These are phyloP conservation scores for Lethrus apterus DNA, from an alignment of 1,140 invertebrate species.

Conservation along the genomic window DNA sequence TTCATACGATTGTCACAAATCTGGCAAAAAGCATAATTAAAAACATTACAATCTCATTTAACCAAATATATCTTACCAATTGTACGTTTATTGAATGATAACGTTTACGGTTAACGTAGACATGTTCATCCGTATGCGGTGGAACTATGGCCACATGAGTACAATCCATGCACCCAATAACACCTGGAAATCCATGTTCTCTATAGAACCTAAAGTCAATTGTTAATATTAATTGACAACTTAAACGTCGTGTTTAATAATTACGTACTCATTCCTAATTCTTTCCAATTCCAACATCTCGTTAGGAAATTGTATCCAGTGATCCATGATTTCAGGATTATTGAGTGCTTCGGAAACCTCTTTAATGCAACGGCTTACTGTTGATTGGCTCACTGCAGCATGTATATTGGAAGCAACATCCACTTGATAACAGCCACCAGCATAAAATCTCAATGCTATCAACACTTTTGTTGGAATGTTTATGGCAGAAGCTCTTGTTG, in stretches of 20 bases:
- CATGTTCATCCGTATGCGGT: conserved; percentile 21
- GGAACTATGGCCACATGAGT: conserved; percentile 30
- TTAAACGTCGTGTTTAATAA: too few species aligned
- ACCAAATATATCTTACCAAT: conserved; percentile 19
- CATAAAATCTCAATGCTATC: too few species aligned
- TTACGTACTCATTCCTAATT: too few species aligned
- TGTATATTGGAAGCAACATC: too few species aligned
- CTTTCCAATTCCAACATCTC: too few species aligned
- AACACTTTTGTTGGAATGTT: too few species aligned
- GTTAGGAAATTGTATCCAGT: neutral
- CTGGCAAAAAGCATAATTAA: conserved; percentile 27
- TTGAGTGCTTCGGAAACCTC: neutral
- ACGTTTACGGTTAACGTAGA: conserved; percentile 35
- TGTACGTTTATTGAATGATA: conserved; percentile 35
- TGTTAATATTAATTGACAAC: too few species aligned
- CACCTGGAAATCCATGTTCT: too few species aligned
- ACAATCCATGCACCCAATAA: too few species aligned
- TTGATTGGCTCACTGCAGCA: neutral
- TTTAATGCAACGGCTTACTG: neutral
- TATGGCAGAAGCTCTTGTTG: too few species aligned
- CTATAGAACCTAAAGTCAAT: too few species aligned
- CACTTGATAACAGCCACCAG: too few species aligned
- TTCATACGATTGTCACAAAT: conserved; percentile 26
- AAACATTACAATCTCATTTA: neutral
- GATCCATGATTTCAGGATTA: neutral